A percentile compares a stretch with the other conserved stretches of the same genome.
phyloP scores from a whole-genome alignment of 2,113 vertebrate genomes.

The Aegypius monachus region DNA sequence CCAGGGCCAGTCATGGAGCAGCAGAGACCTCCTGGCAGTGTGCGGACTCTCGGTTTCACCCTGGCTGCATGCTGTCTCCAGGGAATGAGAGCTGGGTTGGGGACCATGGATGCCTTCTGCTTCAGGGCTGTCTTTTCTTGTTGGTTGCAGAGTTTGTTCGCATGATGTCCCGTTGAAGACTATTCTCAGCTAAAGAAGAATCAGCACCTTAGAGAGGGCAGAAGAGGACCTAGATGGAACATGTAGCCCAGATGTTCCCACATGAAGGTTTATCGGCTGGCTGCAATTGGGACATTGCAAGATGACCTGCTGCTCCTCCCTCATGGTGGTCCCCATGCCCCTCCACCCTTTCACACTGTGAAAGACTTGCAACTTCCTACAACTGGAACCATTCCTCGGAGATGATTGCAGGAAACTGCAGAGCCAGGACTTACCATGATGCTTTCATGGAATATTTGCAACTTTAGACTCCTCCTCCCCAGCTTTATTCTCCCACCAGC shows the following conservation, averaged over 20 bases:
- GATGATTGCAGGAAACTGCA: constrained; percentile 35
- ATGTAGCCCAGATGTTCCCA: constrained; percentile 59
- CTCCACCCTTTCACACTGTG: constrained; percentile 80
- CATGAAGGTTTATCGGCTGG: constrained; percentile 60
- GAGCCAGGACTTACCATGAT: constrained; percentile 59
- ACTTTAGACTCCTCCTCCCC: constrained; percentile 49
- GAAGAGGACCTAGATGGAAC: constrained; percentile 61
- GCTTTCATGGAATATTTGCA: constrained; percentile 47
- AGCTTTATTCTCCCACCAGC: constrained; percentile 61
- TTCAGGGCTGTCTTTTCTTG: background rate
- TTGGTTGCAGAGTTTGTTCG: constrained; percentile 88
- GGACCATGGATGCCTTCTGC: background rate
- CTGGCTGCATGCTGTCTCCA: background rate
- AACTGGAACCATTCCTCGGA: constrained; percentile 72
- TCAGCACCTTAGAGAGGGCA: constrained; percentile 60
- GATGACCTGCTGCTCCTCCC: constrained; percentile 67
- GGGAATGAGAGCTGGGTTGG: background rate
- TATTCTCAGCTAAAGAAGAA: constrained; percentile 24
- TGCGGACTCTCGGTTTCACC: background rate
- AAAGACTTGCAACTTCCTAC: constrained; percentile 75
- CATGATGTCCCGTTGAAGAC: constrained; percentile 95
- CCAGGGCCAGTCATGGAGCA: rapidly evolving
- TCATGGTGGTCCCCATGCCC: constrained; percentile 61
- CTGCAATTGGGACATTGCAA: constrained; percentile 66
- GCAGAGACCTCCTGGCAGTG: background rate